Evolutionary conservation across 2,888 invertebrate species (phyloP).

Genomic region (Atethmia centrago): DNA sequence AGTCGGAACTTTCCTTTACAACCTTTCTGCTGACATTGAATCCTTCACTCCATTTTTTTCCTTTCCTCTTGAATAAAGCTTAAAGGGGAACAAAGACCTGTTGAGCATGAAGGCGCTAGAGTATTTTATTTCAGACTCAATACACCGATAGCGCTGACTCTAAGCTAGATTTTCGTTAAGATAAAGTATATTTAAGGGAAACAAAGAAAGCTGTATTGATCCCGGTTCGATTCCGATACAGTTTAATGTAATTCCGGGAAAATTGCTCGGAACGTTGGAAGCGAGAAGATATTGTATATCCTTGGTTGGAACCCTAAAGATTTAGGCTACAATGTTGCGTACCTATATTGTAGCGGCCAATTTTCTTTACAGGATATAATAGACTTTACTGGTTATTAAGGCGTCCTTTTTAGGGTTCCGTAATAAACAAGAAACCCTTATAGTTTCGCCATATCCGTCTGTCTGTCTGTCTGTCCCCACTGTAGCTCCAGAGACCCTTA

Average conservation of each 20-base stretch:
- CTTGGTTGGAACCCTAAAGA: slow-evolving; percentile 1
- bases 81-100: slow-evolving; percentile 40
- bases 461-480: no score
- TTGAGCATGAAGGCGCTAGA: slow-evolving; percentile 27
- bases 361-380: slow-evolving; percentile 19
- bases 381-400: slow-evolving; percentile 19
- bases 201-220: slow-evolving; percentile 14
- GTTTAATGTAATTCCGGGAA: slow-evolving; percentile 28
- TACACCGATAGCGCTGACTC: not conserved
- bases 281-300: not conserved
- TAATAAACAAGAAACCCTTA: no score
- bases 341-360: not conserved
- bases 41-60: slow-evolving; percentile 11
- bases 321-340: not conserved
- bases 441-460: no score
- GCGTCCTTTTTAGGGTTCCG: not conserved
- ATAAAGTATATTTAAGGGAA: slow-evolving; percentile 18
- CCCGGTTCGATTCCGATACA: slow-evolving; percentile 16
- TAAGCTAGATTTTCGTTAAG: slow-evolving; percentile 12
- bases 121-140: slow-evolving; percentile 38
- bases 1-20: slow-evolving; percentile 43
- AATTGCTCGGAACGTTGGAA: slow-evolving; percentile 14
- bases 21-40: slow-evolving; percentile 37
- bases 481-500: no score
- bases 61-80: slow-evolving; percentile 26